phyloP scores from a whole-genome alignment of 2,888 invertebrate genomes.

The Cephus nigrinus region DNA sequence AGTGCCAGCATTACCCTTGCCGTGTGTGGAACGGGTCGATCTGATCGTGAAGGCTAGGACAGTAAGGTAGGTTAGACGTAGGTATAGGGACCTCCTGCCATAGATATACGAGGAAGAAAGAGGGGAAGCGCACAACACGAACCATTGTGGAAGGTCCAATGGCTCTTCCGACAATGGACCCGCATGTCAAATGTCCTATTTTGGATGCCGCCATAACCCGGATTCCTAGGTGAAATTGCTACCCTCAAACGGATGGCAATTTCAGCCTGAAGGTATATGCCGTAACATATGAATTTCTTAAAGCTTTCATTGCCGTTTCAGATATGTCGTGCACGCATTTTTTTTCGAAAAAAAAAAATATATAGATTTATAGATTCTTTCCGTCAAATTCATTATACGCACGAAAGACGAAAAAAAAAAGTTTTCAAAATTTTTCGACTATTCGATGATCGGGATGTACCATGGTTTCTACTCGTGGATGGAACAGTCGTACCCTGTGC shows the following conservation, averaged over 20 bases:
- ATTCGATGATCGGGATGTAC: too few relatives aligned
- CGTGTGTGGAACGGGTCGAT: constrained; percentile 6
- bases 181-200: constrained; percentile 55
- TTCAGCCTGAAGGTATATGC: not conserved
- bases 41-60: not conserved
- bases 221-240: not conserved
- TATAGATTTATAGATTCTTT: not conserved
- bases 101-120: not conserved
- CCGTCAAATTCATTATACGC: not conserved
- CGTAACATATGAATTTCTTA: not conserved
- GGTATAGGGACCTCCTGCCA: not conserved
- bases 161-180: constrained; percentile 47
- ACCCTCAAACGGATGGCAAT: not conserved
- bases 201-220: constrained; percentile 26
- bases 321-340: not conserved
- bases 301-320: not conserved
- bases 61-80: not conserved
- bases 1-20: constrained; percentile 12
- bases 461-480: not conserved
- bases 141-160: constrained; percentile 6
- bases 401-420: too few relatives aligned
- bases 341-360: not conserved
- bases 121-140: not conserved
- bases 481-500: not conserved
- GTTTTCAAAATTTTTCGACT: too few relatives aligned